Conservation (phyloP, 1,140 invertebrate genomes). For the Aphelenchoides avenae region DNA sequence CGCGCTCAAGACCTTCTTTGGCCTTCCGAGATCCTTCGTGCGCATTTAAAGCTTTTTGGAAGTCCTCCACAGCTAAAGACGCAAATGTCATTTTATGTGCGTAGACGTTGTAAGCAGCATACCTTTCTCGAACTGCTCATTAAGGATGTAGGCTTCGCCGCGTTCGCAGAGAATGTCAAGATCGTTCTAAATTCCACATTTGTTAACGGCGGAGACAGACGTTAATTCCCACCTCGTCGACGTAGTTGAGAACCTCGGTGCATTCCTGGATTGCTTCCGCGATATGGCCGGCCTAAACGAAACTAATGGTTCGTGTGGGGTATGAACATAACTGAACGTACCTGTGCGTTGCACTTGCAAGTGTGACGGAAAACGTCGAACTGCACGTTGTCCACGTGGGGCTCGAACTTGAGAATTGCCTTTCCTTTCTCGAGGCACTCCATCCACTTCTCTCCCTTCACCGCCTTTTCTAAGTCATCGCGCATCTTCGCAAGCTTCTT, state of each 20-base stretch:
- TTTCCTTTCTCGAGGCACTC: slow-evolving; percentile 74
- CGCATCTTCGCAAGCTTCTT: slow-evolving; percentile 89
- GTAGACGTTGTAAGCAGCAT: slow-evolving; percentile 46
- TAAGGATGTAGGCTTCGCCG: slow-evolving; percentile 81
- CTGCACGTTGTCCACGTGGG: slow-evolving; percentile 69
- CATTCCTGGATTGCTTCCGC: slow-evolving; percentile 72
- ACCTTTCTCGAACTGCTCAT: slow-evolving; percentile 90
- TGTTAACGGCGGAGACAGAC: no score
- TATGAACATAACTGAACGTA: slow-evolving; percentile 32
- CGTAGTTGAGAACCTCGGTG: slow-evolving; percentile 73
- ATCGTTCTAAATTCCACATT: no score
- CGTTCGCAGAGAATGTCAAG: slow-evolving; percentile 78
- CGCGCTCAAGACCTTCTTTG: slow-evolving; percentile 79
- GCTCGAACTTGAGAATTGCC: slow-evolving; percentile 69
- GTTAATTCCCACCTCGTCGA: no score
- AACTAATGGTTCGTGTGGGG: slow-evolving; percentile 60
- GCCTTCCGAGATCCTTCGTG: slow-evolving; percentile 76
- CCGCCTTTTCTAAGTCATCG: slow-evolving; percentile 69
- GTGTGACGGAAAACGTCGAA: slow-evolving; percentile 68
- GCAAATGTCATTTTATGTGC: slow-evolving; percentile 13
- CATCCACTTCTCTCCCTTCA: slow-evolving; percentile 69
- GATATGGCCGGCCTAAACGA: slow-evolving; percentile 62
- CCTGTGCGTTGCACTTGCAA: slow-evolving; percentile 62
- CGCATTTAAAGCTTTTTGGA: slow-evolving; percentile 77
- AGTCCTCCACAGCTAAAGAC: slow-evolving; percentile 76